Evolutionary conservation across 1,140 invertebrate species (phyloP).

Genomic region (Galleria mellonella): DNA sequence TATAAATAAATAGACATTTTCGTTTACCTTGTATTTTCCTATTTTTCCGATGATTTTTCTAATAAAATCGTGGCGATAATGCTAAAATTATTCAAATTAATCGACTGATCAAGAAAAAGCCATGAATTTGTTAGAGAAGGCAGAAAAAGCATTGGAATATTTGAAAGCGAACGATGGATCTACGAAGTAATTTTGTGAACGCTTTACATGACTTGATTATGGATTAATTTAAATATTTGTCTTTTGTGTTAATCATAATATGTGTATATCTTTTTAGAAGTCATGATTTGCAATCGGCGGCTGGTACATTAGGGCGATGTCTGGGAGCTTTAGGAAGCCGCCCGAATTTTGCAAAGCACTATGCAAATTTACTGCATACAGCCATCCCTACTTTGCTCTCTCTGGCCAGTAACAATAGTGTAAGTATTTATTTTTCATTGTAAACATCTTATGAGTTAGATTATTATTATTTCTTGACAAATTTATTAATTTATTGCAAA

Average conservation of each 20-base stretch:
- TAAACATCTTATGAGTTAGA: too few species aligned
- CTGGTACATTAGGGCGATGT: conserved; percentile 60
- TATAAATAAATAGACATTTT: too few species aligned
- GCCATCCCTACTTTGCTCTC: conserved; percentile 56
- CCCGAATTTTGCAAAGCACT: conserved; percentile 58
- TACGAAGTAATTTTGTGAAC: conserved; percentile 47
- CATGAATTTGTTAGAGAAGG: conserved; percentile 69
- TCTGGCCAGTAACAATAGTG: conserved; percentile 65
- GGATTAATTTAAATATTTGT: conserved; percentile 7
- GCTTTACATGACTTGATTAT: conserved; percentile 6
- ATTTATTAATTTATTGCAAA: not conserved
- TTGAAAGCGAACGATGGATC: conserved; percentile 54
- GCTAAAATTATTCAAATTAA: conserved; percentile 5
- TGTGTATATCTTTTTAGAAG: conserved; percentile 40
- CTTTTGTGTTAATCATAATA: conserved; percentile 6
- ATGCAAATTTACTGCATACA: conserved; percentile 56
- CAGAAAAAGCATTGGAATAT: conserved; percentile 68
- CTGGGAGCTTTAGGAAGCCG: conserved; percentile 59
- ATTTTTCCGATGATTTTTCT: too few species aligned
- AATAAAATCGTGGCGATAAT: conserved; percentile 12
- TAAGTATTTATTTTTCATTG: conserved; percentile 46
- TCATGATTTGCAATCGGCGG: conserved; percentile 61
- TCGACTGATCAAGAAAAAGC: conserved; percentile 14
- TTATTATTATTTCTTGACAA: not conserved
- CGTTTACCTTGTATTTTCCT: too few species aligned